Evolutionary conservation across 2,113 vertebrate species (phyloP).

Genomic region (Limanda limanda): DNA sequence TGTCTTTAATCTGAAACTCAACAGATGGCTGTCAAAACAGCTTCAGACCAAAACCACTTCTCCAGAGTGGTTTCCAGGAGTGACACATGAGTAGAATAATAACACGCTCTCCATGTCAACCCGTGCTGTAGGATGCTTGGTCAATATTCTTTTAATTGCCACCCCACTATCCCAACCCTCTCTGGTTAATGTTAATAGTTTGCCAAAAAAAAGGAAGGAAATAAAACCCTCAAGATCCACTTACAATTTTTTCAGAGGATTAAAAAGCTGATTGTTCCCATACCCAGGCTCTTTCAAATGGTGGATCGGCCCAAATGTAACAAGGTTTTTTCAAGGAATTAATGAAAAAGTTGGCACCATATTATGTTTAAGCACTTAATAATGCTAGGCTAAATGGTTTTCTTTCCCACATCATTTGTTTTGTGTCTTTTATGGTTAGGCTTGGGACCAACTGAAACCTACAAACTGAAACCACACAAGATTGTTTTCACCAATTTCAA

Average conservation of each 20-base stretch:
- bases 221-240: no score
- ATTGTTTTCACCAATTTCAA: neutral
- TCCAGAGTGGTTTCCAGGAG: neutral
- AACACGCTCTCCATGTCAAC: neutral
- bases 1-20: neutral
- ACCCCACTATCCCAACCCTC: neutral
- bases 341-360: no score
- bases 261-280: no score
- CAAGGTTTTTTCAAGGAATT: neutral
- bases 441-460: neutral
- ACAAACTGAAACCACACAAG: neutral
- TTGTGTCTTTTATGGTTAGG: neutral
- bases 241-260: no score
- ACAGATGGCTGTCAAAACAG: neutral
- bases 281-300: no score
- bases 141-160: neutral
- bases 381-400: neutral
- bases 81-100: neutral
- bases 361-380: neutral
- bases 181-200: neutral
- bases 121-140: no score
- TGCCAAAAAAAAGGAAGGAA: no score
- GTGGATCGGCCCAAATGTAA: neutral
- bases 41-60: constrained; percentile 5
- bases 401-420: neutral